Evolutionary conservation across 2,113 vertebrate genomes (phyloP), one percentile per base, ranked within the genome.

Genomic region (Takifugu flavidus): DNA sequence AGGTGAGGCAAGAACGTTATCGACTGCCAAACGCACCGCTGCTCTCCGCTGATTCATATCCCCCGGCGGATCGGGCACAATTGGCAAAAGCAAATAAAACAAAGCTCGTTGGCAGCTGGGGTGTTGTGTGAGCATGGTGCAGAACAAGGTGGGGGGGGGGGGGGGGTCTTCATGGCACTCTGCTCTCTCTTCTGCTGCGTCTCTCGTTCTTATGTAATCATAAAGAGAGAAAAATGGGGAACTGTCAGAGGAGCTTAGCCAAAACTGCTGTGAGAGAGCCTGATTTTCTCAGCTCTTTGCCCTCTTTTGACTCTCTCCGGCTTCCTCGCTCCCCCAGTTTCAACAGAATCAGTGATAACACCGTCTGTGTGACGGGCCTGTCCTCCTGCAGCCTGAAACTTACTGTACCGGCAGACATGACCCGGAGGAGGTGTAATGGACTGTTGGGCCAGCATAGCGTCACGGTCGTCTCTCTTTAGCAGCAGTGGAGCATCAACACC

Each of bases 211-310:
- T 49, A 44, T 63, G 67, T 68, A 63, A 66, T 55, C 45, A 65
- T 54, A 73, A 70, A 72, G 34, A 39, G 34, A 10, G 34, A 4
- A 39, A 50, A 59, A 67, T 69, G 27, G 56, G 47, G 67, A 66
- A 61, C 55, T 56, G 60, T 82, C 75, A 65, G 72, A 15, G 29
- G 67, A 68, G 71, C 54, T 53, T 39, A 39, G 11, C 1, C 34
- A 39, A 39, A 11, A 39, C 34, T 10, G 34, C 82, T 86, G 80
- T 82, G 89, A 88, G 89, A 89, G 89, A 90, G 84, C 88, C 78
- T 86, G 86, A 82, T 84, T 90, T 90, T 91, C 91, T 86, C 81
- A 49, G 78, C 65, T 90, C 87, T 80, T 67, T 89, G 88, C 88
- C 76, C 74, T 4, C 51, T 43, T 57, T 71, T 88, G 87, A 86